Base-by-base conservation (phyloP, 1,140 invertebrate species). In the Phymastichus coffea region DNA sequence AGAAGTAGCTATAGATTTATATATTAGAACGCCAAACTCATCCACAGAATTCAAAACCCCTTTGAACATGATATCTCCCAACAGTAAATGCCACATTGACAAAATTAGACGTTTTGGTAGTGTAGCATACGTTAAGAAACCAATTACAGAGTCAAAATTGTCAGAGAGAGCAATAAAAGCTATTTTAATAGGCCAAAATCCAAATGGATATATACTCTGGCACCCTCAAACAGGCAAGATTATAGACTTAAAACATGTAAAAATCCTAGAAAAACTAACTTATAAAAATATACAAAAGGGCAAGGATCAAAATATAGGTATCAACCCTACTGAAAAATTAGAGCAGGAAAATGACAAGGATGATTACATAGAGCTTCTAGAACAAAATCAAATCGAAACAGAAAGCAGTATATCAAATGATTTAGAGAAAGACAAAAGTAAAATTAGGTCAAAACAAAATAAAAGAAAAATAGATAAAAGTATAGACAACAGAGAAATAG, bases 21-120 rank as follows among this genome's bases (percentile, higher is more conserved):
- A 72, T 44, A 77, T 76, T 49, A 40, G 63, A 12, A 60, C 61
- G 2, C 66, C 57, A 15, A 57, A 64, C 22, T 63, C 63, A 46
- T 28, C 65, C 6, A 6, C 12, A 12, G 12, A 33, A 12, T 33
- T 33, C 28, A 33, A 12, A 33, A 33, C 15, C 14, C 43, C 28
- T 12, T 55, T 61, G 44, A 9, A 28, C 48, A 43, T 63, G 40
- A 62, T 41, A 35, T 7, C 6, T 33, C 57, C 70, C 10, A 57
- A 22, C 60, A 43, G 35, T 40, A 4, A 41, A 35, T 23, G 59
- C 15, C 54, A 33, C 12, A 33, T 52, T 48, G 56, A 60, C 12
- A 47, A 55, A 17, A 20, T 44, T 10, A n/a, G 14, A 44, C 8
- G 63, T 22, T 65, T 65, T 23, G 60, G 60, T 22, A 59, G 64